phyloP scores from a whole-genome alignment of 2,888 invertebrate species.

The Tanypteryx hageni region DNA sequence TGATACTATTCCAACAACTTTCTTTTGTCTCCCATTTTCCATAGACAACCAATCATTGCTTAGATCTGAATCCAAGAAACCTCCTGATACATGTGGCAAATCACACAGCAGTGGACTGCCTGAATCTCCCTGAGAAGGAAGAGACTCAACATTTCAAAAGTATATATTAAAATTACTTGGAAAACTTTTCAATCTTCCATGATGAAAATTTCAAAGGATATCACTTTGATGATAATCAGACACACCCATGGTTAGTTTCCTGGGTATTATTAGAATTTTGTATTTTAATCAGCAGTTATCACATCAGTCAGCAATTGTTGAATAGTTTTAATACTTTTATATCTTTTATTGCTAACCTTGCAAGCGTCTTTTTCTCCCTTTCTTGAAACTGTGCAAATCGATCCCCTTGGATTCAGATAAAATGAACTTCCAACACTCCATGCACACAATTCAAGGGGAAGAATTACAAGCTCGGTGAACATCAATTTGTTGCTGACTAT shows the following conservation, averaged over 20 bases:
- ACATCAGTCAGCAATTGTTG: too few relatives aligned
- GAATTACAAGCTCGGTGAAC: background rate
- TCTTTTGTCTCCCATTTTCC: background rate
- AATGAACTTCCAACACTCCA: background rate
- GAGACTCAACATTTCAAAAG: too few relatives aligned
- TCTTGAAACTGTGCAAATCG: background rate
- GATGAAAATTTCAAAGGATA: too few relatives aligned
- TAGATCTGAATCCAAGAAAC: background rate
- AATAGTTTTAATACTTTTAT: too few relatives aligned
- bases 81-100: background rate
- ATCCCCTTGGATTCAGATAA: background rate
- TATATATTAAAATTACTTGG: too few relatives aligned
- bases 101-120: conserved; percentile 10
- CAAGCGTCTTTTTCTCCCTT: background rate
- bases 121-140: conserved; percentile 25
- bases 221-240: too few relatives aligned
- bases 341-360: background rate
- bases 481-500: background rate
- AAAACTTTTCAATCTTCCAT: too few relatives aligned
- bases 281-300: too few relatives aligned
- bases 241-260: too few relatives aligned
- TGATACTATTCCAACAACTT: conserved; percentile 35
- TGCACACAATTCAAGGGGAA: background rate
- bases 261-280: too few relatives aligned
- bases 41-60: background rate